Evolutionary conservation across 2,113 vertebrate species (phyloP).

Genomic region (Platysternon megacephalum): DNA sequence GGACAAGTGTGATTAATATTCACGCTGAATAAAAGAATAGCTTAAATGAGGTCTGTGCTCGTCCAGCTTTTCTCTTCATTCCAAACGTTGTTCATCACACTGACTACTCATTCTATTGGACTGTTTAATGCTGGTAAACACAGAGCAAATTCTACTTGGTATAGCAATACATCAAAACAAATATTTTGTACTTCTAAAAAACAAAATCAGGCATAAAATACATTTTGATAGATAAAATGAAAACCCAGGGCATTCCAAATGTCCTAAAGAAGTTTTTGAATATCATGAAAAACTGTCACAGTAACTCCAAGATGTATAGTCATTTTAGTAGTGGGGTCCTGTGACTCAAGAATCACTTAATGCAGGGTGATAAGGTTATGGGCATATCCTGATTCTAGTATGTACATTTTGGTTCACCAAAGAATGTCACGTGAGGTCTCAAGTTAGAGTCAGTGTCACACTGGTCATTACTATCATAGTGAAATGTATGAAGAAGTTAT

Average conservation of each 20-base stretch:
- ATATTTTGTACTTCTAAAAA: not conserved
- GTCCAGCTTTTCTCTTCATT: slow-evolving; percentile 18
- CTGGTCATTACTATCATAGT: not conserved
- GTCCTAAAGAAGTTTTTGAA: not conserved
- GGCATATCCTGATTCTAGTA: not conserved
- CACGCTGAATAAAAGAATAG: slow-evolving; percentile 4
- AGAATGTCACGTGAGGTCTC: not conserved
- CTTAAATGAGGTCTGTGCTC: not conserved
- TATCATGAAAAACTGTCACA: not conserved
- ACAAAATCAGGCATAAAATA: not conserved
- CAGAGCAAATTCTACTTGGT: not conserved
- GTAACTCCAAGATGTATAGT: not conserved
- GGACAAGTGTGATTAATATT: slow-evolving; percentile 31
- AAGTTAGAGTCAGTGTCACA: not conserved
- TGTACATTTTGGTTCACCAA: not conserved
- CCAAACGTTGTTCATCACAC: slow-evolving; percentile 25
- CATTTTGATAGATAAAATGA: not conserved
- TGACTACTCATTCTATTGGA: slow-evolving; percentile 42
- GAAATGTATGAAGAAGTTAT: not conserved
- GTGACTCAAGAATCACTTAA: not conserved
- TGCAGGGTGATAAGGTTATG: not conserved
- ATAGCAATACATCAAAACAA: not conserved
- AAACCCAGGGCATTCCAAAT: not conserved
- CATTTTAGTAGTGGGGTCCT: not conserved
- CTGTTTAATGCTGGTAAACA: not conserved